These are phyloP conservation scores for Salvelinus alpinus DNA, from an alignment of 2,113 vertebrate genomes.

Conservation along the genomic window DNA sequence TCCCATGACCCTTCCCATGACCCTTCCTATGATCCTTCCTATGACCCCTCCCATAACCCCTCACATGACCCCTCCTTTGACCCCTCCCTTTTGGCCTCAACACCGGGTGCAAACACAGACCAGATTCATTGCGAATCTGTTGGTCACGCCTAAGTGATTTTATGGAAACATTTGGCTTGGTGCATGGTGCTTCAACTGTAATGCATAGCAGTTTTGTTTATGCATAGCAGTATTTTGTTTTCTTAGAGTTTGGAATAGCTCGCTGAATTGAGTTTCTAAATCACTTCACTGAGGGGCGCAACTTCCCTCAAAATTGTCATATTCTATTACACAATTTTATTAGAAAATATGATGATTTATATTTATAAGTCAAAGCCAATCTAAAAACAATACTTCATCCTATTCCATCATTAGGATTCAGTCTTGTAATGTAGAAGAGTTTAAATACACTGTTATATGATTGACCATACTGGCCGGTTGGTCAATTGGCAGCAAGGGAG, in stretches of 20 bases:
- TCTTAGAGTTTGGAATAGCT: neutral
- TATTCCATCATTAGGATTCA: neutral
- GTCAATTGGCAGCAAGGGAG: no score
- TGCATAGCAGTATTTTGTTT: neutral
- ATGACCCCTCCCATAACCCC: no score
- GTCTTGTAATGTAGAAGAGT: neutral
- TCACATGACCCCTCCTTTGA: no score
- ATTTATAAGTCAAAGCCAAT: neutral
- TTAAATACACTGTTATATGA: conserved; percentile 21
- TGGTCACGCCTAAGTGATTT: neutral
- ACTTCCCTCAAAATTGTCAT: neutral
- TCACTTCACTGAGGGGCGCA: neutral
- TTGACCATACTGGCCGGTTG: conserved; percentile 25
- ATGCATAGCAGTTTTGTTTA: neutral
- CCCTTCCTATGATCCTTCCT: no score
- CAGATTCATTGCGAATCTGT: conserved; percentile 14
- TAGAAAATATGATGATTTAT: neutral
- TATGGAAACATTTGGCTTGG: neutral
- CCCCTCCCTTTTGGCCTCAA: neutral
- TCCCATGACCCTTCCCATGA: no score
- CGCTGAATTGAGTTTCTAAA: neutral
- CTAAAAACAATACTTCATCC: neutral
- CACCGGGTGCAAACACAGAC: conserved; percentile 9
- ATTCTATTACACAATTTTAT: neutral
- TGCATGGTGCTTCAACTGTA: neutral